A percentile compares a stretch with the other conserved stretches of the same genome.
These are phyloP conservation scores for Potorous gilbertii DNA, from an alignment of 2,797 vertebrate species.

Conservation along the genomic window DNA sequence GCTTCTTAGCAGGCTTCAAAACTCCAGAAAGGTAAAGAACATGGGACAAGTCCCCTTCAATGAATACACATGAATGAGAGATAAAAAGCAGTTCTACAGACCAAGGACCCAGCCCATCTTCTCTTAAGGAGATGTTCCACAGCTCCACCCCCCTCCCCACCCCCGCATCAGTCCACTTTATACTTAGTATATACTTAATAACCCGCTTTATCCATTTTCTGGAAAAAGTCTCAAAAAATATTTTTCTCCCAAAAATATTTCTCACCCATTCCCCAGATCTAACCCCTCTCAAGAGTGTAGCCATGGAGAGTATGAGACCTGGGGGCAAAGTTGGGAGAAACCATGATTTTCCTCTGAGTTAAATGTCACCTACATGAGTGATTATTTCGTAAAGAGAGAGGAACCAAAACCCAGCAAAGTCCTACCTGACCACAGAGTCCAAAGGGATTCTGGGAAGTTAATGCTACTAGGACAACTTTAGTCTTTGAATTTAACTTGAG, in stretches of 20 bases:
- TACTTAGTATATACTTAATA: neutral
- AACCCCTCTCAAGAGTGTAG: neutral
- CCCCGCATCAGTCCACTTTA: constrained; percentile 11
- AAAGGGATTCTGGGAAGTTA: constrained; percentile 22
- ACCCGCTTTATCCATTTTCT: constrained; percentile 37
- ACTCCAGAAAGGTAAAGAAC: constrained; percentile 35
- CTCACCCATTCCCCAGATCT: constrained; percentile 45
- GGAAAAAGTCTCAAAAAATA: constrained; percentile 19
- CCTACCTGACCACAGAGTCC: neutral
- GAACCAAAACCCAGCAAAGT: neutral
- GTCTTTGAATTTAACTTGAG: constrained; percentile 27
- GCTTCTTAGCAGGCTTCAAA: constrained; percentile 54
- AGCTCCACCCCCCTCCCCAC: neutral
- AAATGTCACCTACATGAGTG: neutral
- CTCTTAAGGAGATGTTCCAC: constrained; percentile 8
- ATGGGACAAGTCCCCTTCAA: neutral
- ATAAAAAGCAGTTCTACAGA: constrained; percentile 32
- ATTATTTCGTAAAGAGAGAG: neutral
- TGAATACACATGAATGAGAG: neutral
- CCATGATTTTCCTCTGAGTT: neutral
- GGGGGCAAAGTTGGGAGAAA: neutral
- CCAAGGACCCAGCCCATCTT: constrained; percentile 19
- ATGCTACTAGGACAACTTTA: constrained; percentile 43
- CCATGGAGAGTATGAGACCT: neutral
- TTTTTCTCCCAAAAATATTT: constrained; percentile 56